These are phyloP conservation scores for Sandelia bainsii DNA, from an alignment of 2,797 vertebrate species.

Conservation along the genomic window DNA sequence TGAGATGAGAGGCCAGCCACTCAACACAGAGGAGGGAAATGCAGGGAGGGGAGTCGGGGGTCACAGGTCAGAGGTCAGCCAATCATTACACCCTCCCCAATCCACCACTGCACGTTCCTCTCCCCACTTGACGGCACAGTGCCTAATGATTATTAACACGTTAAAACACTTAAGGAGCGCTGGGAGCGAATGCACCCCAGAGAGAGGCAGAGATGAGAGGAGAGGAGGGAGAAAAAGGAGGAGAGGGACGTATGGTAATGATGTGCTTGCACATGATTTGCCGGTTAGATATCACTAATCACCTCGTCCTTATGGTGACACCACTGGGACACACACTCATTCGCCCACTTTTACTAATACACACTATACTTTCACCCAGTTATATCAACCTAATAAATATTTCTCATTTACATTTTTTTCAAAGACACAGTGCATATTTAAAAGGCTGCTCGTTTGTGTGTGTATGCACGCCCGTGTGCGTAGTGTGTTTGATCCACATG, in stretches of 20 bases:
- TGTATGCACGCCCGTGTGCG: conserved; percentile 37
- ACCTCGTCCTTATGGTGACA: conserved; percentile 79
- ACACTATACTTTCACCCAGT: conserved; percentile 48
- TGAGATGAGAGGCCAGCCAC: conserved; percentile 80
- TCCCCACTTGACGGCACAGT: conserved; percentile 76
- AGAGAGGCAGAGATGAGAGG: conserved; percentile 71
- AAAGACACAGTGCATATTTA: conserved; percentile 75
- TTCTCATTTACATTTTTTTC: conserved; percentile 78
- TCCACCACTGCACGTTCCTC: conserved; percentile 42
- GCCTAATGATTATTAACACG: conserved; percentile 85
- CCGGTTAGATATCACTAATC: conserved; percentile 79
- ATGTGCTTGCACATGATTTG: conserved; percentile 74
- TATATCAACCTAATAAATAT: conserved; percentile 81
- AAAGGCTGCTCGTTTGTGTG: conserved; percentile 61
- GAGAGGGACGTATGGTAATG: conserved; percentile 73
- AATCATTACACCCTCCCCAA: conserved; percentile 69
- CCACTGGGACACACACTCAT: conserved; percentile 49
- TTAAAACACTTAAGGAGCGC: conserved; percentile 85
- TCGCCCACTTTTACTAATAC: conserved; percentile 36
- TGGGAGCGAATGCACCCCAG: conserved; percentile 75
- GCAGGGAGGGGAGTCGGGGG: conserved; percentile 49
- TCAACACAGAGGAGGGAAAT: conserved; percentile 64
- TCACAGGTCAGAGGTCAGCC: conserved; percentile 77
- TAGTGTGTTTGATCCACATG: conserved; percentile 34
- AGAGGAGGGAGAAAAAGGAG: conserved; percentile 37